A percentile compares a stretch with the other conserved stretches of the same genome.
phyloP scores from a whole-genome alignment of 2,888 invertebrate species.

The Harmothoe impar region DNA sequence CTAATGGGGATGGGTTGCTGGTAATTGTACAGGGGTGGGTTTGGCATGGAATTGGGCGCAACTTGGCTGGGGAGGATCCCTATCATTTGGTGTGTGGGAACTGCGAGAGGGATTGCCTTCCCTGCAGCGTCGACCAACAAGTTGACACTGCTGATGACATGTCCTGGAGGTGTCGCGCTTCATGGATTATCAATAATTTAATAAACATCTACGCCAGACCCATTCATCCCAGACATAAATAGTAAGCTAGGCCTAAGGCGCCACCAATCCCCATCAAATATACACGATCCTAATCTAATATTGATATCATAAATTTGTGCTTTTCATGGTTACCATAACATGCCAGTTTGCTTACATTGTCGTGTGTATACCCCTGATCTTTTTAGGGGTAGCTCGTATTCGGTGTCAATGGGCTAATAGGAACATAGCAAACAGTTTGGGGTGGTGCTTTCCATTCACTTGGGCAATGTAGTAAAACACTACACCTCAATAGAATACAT shows the following conservation, averaged over 20 bases:
- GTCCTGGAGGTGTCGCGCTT: constrained; percentile 24
- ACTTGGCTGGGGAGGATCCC: too few relatives aligned
- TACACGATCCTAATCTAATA: constrained; percentile 20
- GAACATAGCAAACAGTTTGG: background rate
- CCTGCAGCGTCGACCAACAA: background rate
- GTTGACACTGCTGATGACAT: constrained; percentile 4
- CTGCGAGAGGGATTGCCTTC: background rate
- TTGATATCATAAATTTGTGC: constrained; percentile 50
- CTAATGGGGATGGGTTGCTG: constrained; percentile 7
- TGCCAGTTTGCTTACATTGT: constrained; percentile 39
- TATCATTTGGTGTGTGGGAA: background rate
- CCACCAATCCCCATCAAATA: constrained; percentile 11
- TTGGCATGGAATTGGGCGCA: background rate
- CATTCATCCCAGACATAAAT: constrained; percentile 41
- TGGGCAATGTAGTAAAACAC: constrained; percentile 4
- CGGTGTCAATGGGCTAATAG: background rate
- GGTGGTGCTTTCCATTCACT: background rate
- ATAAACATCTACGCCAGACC: constrained; percentile 7
- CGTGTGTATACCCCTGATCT: background rate
- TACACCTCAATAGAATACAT: constrained; percentile 32
- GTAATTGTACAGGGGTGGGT: background rate
- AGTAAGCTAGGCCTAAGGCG: background rate
- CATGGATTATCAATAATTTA: constrained; percentile 44
- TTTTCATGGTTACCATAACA: constrained; percentile 55
- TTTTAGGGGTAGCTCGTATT: background rate